Evolutionary conservation across 1,140 invertebrate species (phyloP).

Genomic region (Fopius arisanus): DNA sequence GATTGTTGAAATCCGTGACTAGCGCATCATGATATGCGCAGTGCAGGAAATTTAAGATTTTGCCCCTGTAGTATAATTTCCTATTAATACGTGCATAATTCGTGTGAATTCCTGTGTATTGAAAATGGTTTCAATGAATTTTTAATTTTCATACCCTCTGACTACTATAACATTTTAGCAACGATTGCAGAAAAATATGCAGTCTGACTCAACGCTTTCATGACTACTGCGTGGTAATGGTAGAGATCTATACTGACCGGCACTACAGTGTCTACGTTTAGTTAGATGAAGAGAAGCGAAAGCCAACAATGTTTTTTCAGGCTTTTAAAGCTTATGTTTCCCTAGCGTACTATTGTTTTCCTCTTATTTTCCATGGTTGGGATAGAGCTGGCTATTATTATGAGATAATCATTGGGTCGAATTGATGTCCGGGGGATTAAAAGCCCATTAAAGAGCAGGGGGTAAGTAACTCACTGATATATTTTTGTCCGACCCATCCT

Average conservation of each 20-base stretch:
- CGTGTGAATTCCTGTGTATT: too few species aligned
- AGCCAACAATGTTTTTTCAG: not conserved
- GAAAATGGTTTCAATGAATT: too few species aligned
- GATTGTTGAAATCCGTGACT: too few species aligned
- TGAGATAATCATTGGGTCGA: constrained; percentile 18
- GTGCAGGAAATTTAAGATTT: too few species aligned
- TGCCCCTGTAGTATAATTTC: too few species aligned
- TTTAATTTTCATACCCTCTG: too few species aligned
- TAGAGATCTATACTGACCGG: not conserved
- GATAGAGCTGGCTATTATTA: not conserved
- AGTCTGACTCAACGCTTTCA: not conserved
- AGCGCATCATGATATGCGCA: too few species aligned
- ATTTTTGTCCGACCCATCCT: constrained; percentile 3
- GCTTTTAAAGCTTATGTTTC: constrained; percentile 4
- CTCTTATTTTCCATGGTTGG: not conserved
- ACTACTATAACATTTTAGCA: not conserved
- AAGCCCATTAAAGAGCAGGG: constrained; percentile 12
- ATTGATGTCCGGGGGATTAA: constrained; percentile 20
- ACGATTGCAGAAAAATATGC: not conserved
- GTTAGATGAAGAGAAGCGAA: not conserved
- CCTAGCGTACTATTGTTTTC: not conserved
- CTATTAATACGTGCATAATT: too few species aligned
- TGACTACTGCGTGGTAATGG: constrained; percentile 3
- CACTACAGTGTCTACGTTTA: not conserved
- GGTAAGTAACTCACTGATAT: constrained; percentile 22